Evolutionary conservation across 2,797 vertebrate genomes (phyloP), one percentile per base, ranked within the genome.

Genomic region (Gambusia yucatana): DNA sequence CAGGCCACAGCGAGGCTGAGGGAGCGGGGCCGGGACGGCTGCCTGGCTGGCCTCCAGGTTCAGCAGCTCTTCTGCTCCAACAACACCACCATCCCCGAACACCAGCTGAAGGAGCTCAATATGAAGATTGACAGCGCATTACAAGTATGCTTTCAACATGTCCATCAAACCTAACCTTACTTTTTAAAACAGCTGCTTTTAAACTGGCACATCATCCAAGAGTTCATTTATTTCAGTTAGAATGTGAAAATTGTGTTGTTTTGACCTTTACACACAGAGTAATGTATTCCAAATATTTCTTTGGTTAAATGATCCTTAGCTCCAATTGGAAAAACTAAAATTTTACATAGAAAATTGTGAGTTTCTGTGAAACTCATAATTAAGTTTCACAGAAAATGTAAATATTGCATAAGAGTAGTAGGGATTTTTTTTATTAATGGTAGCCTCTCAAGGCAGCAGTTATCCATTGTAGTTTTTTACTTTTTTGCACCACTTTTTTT

Each of bases 31-130:
- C 96, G 96, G 55, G 98, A 98, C 59, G 96, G 98, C 83, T 96
- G 97, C 91, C 94, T 99, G 95, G 97, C 98, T 77, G 98, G 98
- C 84, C 96, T 99, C 87, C 98, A 99, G 95, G 98, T 99, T 85
- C 98, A 99, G 87, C 98, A 98, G 78, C 98, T 99, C 87, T 99
- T 99, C 95, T 99, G 98, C 93, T 98, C 98, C 28, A 98, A 99
- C 90, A 98, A 95, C 87, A 96, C 97, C 83, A 96, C 96, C 78
- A 98, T 99, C 89, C 98, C 98, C 41, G 98, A 99, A 87, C 98
- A 99, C 93, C 98, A 99, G 93, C 96, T 99, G 80, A 99, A 99
- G 94, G 98, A 99, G 77, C 96, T 99, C 81, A 99, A 98, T 90
- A 80, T 97, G 91, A 99, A 98, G 95, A 99, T 98, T 22, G 97